These are phyloP conservation scores for Conus canariensis DNA, from an alignment of 2,888 invertebrate genomes.

Conservation along the genomic window DNA sequence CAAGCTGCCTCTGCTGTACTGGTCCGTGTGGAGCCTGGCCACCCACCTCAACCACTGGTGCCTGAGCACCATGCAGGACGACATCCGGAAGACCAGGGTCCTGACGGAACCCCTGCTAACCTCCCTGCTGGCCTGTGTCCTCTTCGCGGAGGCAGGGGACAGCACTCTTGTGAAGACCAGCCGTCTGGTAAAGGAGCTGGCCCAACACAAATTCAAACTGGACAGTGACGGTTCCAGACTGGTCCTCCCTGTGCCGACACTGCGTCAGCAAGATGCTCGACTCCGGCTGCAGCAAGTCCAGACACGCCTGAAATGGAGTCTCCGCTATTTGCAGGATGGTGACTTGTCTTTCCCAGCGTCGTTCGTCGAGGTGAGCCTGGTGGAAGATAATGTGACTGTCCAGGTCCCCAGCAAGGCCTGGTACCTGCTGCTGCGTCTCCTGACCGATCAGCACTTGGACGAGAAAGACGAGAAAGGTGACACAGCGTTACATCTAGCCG, in stretches of 20 bases:
- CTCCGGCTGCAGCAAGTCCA: background rate
- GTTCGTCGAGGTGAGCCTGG: background rate
- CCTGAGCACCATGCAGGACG: background rate
- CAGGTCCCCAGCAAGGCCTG: background rate
- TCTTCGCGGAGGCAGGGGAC: background rate
- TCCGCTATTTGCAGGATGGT: background rate
- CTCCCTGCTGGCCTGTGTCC: background rate
- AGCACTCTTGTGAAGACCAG: too few relatives aligned
- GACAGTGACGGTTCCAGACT: background rate
- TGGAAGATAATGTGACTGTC: background rate
- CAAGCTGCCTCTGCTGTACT: constrained; percentile 32
- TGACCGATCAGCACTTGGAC: background rate
- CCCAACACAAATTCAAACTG: background rate
- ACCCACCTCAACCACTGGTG: constrained; percentile 14
- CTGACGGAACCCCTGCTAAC: background rate
- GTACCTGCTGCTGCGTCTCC: constrained; percentile 29
- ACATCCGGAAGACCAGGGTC: too few relatives aligned
- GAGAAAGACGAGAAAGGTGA: constrained; percentile 6
- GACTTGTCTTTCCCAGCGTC: background rate
- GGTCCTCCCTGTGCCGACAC: background rate
- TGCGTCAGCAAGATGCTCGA: too few relatives aligned
- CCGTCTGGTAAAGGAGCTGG: background rate
- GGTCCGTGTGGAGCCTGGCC: constrained; percentile 17
- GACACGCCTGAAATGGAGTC: background rate
- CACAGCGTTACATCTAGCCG: background rate